Evolutionary conservation across 2,113 vertebrate species (phyloP).

Genomic region (Arothron firmamentum): DNA sequence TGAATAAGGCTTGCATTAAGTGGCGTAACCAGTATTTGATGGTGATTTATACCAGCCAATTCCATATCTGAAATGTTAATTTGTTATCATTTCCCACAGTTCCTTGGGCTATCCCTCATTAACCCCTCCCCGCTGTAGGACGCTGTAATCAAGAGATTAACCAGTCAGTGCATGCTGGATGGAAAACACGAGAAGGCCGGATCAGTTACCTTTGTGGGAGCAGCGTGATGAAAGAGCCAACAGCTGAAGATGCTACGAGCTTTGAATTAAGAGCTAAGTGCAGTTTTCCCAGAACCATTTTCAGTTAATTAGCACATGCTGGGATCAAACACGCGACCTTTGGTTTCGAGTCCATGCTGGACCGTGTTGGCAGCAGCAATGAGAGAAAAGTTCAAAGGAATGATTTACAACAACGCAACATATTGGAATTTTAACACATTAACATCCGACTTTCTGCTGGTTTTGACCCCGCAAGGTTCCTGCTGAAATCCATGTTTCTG

Average conservation of each 20-base stretch:
- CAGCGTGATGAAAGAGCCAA: slow-evolving; percentile 31
- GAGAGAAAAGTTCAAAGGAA: neutral
- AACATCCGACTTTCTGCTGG: too few species aligned
- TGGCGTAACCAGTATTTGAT: slow-evolving; percentile 69
- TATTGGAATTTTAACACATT: too few species aligned
- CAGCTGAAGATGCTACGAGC: slow-evolving; percentile 23
- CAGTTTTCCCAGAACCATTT: slow-evolving; percentile 15
- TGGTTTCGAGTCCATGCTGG: slow-evolving; percentile 2
- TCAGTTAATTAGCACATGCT: slow-evolving; percentile 31
- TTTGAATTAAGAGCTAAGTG: slow-evolving; percentile 38
- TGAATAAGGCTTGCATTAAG: slow-evolving; percentile 71
- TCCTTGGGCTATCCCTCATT: slow-evolving; percentile 71
- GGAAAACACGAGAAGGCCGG: slow-evolving; percentile 17
- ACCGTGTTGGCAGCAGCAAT: neutral
- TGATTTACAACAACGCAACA: neutral
- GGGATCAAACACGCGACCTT: slow-evolving; percentile 29
- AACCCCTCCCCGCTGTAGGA: slow-evolving; percentile 58
- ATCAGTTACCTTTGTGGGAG: slow-evolving; percentile 39
- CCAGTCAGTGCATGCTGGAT: slow-evolving; percentile 47
- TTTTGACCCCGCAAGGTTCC: too few species aligned
- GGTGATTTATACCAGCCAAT: slow-evolving; percentile 74
- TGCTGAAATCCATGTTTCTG: too few species aligned
- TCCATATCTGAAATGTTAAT: slow-evolving; percentile 73
- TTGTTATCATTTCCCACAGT: slow-evolving; percentile 75
- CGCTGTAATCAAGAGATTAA: slow-evolving; percentile 61